Evolutionary conservation across 2,888 invertebrate species (phyloP).

Genomic region (Drosophila gaucha): DNA sequence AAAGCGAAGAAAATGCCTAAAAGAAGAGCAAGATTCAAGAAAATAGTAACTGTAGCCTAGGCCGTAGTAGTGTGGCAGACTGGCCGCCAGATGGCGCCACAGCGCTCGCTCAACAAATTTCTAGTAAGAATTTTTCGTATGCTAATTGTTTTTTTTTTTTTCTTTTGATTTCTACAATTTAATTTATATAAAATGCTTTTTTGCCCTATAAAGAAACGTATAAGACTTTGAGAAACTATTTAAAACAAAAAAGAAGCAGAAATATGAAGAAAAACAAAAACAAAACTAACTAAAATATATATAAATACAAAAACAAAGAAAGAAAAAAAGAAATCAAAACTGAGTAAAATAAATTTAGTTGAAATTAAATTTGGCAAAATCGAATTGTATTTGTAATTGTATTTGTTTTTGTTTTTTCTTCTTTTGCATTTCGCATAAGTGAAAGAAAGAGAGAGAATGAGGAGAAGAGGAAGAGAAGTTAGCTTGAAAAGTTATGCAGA

Average conservation of each 20-base stretch:
- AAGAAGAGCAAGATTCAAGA: too few relatives aligned
- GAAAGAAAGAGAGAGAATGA: constrained; percentile 6
- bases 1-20: constrained; percentile 41
- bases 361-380: constrained; percentile 58
- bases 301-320: constrained; percentile 5
- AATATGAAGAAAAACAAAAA: constrained; percentile 35
- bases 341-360: constrained; percentile 56
- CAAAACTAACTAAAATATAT: constrained; percentile 12
- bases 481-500: constrained; percentile 62
- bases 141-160: constrained; percentile 52
- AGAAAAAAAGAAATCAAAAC: constrained; percentile 7
- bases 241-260: constrained; percentile 42
- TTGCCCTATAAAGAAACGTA: constrained; percentile 83
- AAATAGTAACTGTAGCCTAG: constrained; percentile 14
- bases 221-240: constrained; percentile 81
- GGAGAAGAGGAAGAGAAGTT: constrained; percentile 27
- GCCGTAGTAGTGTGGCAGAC: background rate
- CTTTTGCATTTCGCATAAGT: constrained; percentile 45
- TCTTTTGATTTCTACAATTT: constrained; percentile 62
- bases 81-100: constrained; percentile 37
- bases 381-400: constrained; percentile 18
- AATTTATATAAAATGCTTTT: constrained; percentile 72
- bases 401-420: constrained; percentile 13
- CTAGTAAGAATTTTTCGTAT: constrained; percentile 55
- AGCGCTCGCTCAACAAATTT: constrained; percentile 49